Evolutionary conservation across 2,797 vertebrate species (phyloP).

Genomic region (Pteronotus mesoamericanus): DNA sequence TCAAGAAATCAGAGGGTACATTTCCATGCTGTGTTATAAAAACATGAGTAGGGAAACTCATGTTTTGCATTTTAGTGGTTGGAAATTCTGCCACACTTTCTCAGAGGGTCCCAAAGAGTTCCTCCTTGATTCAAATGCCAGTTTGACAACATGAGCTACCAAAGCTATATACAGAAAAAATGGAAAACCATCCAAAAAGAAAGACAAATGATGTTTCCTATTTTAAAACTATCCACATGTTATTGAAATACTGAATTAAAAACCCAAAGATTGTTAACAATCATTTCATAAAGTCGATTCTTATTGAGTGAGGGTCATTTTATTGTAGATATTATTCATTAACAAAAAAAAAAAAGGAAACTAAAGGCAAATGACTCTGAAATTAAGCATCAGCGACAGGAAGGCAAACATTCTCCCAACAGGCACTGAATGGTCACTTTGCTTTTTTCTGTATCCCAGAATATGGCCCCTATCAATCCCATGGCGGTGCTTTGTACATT

Average conservation of each 20-base stretch:
- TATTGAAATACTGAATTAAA: slow-evolving; percentile 8
- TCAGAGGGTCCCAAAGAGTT: neutral
- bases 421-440: neutral
- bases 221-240: neutral
- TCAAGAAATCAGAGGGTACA: slow-evolving; percentile 20
- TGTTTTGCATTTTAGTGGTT: slow-evolving; percentile 13
- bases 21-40: neutral
- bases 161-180: neutral
- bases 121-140: slow-evolving; percentile 24
- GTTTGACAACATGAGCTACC: neutral
- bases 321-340: neutral
- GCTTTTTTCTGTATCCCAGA: neutral
- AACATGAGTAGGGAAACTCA: neutral
- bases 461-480: neutral
- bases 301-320: neutral
- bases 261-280: neutral
- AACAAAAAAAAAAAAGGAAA: neutral
- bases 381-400: neutral
- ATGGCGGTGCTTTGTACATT: neutral
- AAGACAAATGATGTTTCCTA: neutral
- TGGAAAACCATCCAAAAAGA: neutral
- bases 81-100: neutral
- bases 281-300: neutral
- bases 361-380: neutral
- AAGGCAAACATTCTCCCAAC: neutral